Base-by-base conservation (phyloP, 2,888 invertebrate species). In the Lochmaea crataegi region DNA sequence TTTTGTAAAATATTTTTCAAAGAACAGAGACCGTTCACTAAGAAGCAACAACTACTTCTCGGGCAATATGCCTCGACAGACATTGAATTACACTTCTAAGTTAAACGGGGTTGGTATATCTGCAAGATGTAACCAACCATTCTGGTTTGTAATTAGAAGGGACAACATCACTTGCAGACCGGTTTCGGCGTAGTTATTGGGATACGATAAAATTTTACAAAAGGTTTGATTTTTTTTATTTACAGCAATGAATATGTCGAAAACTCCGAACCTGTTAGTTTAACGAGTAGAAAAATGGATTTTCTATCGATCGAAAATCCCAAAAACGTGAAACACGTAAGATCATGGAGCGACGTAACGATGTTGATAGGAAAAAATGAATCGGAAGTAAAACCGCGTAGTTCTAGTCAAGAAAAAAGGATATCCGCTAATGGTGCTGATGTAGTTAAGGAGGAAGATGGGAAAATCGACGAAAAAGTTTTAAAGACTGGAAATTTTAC, bases 241-340 rank as follows among this genome's bases (percentile, higher is more conserved):
- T n/a, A n/a, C n/a, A n/a, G 89, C 71, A 87, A 89, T 67, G 90
- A 90, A 76, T 84, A 88, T 57, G 87, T 88, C 1, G 88, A 89
- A 76, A 86, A 71, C 53, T 71, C 56, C 69, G 75, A 78, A 38
- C 41, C 60, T 61, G 11, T 32, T n/a, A 41, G 67, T 7, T 56
- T 65, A n/a, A 22, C 64, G 1, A 65, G 61, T 61, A 74, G 68
- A 42, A 75, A 69, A 41, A 71, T 68, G 51, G 79, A 80, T 64
- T 78, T 81, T 75, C 72, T 84, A 22, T 72, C 73, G 2, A 75
- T 82, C 3, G 77, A 68, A 57, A 65, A 72, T 2, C 82, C 82
- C 38, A 85, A 84, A 72, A 80, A 75, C 65, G 80, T 82, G 11
- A 86, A 86, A 75, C 87, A 87, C 76, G 85, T 83, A 1, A 79